Base-by-base conservation (phyloP, 1,140 invertebrate genomes). In the Lepidotrigona ventralis region DNA sequence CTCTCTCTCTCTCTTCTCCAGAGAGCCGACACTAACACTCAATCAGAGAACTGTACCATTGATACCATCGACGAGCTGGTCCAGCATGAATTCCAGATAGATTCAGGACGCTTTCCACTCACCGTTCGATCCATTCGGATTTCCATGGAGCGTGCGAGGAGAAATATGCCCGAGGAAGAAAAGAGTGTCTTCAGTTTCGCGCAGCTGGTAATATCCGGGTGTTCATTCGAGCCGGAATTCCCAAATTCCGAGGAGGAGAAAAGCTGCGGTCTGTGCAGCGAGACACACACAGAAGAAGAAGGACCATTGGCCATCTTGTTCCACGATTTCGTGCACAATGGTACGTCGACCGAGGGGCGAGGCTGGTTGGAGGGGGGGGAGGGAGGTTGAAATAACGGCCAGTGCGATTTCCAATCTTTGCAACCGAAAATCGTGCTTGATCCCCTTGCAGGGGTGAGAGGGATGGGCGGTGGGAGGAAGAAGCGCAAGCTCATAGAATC, bases 351-450 rank as follows among this genome's bases (percentile, higher is more conserved):
- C 2, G 17, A 33, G 26, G 51, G 23, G 21, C n/a, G n/a, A n/a
- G 21, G 19, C 68, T 26, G 78, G 33, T 33, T 87, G 78, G 11
- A 69, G 54, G 26, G 73, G n/a, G n/a, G n/a, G n/a, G n/a, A n/a
- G n/a, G n/a, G n/a, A n/a, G n/a, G 69, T 26, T 68, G 78, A 73
- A 89, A 89, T 89, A 89, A 89, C 85, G 72, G 71, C 63, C 51
- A 60, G 58, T 15, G 80, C 74, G 87, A 89, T 89, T 89, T 85
- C 85, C 85, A 83, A 89, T 89, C 88, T 89, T 83, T 76, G 79
- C 73, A 71, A 19, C 73, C 83, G 85, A 89, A 89, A 89, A 89
- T 89, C 87, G 85, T 79, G 73, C 74, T 84, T 89, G 86, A 89
- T 89, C 85, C 78, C 53, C 21, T 46, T 14, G 23, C 9, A 46